These are phyloP conservation scores for Zaprionus africanus DNA, from an alignment of 1,140 invertebrate genomes.

Conservation along the genomic window DNA sequence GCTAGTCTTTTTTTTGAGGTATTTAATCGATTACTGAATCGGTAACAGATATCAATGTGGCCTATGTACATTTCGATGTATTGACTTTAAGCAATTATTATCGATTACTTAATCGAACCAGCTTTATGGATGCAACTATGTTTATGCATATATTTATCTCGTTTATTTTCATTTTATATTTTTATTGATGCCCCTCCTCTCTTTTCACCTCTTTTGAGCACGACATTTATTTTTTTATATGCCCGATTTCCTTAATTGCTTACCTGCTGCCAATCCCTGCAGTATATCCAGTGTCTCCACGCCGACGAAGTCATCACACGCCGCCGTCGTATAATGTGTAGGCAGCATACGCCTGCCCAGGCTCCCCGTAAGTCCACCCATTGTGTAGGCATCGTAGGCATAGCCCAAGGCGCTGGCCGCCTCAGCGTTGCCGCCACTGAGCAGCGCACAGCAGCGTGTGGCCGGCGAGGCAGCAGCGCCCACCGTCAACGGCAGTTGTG, in stretches of 20 bases:
- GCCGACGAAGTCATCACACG: constrained; percentile 73
- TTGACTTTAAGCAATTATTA: too few relatives aligned
- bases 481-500: constrained; percentile 59
- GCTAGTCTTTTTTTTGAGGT: background rate
- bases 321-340: constrained; percentile 42
- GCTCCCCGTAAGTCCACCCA: constrained; percentile 70
- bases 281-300: constrained; percentile 80
- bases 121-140: too few relatives aligned
- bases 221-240: too few relatives aligned
- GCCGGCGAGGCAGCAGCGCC: constrained; percentile 75
- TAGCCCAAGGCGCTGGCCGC: constrained; percentile 45
- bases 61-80: too few relatives aligned
- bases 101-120: too few relatives aligned
- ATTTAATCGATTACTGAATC: background rate
- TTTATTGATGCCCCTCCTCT: background rate
- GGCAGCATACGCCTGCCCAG: constrained; percentile 61
- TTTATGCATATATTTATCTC: too few relatives aligned
- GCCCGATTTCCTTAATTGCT: background rate
- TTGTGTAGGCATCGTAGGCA: constrained; percentile 65
- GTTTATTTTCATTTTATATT: background rate
- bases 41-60: too few relatives aligned
- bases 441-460: constrained; percentile 69
- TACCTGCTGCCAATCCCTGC: constrained; percentile 78
- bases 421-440: constrained; percentile 47
- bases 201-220: background rate